Evolutionary conservation across 2,113 vertebrate genomes (phyloP), one percentile per base, ranked within the genome.

Genomic region (Aspiorhynchus laticeps): DNA sequence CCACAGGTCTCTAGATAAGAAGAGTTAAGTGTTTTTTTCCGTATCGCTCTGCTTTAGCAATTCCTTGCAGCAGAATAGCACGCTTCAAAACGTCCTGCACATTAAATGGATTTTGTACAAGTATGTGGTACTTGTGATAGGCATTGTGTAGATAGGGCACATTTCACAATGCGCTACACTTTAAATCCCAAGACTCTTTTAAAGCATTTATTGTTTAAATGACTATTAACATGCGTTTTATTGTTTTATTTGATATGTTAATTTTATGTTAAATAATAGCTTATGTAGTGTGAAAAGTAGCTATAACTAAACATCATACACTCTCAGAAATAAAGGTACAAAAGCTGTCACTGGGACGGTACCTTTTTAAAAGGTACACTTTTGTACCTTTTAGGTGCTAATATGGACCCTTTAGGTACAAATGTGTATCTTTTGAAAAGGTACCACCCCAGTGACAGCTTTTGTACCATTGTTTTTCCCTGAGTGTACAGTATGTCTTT

Each of bases 1-100:
- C 79, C 79, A 80, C 11, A 26, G 33, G 53, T 80, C 33, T 63
- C 10, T 24, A 63, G 79, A 78, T 78, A 80, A 61, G 53, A 38
- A 26, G 61, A 36, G 28, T 53, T 31, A 53, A 56, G 28, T 36
- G 31, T 56, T 59, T 56, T 46, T 61, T 79, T 21, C 46, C 21
- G 8, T n/a, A n/a, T 21, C 0, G 6, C 38, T 76, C 41, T 7
- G 7, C 74, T 76, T 76, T 28, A 46, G n/a, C 6, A n/a, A 31
- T 4, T 77, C 15, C 7, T 48, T 56, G 28, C 8, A 79, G 31
- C 31, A 24, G 51, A 51, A 77, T 2, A 79, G 48, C 31, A 14
- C 24, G 28, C 51, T 33, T 33, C 36, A 36, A 56, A n/a, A 79
- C 56, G 6, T 24, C 17, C 28, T n/a, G 26, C 5, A 33, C 48